These are phyloP conservation scores for Polyommatus iphigenia DNA, from an alignment of 2,888 invertebrate genomes.

Conservation along the genomic window DNA sequence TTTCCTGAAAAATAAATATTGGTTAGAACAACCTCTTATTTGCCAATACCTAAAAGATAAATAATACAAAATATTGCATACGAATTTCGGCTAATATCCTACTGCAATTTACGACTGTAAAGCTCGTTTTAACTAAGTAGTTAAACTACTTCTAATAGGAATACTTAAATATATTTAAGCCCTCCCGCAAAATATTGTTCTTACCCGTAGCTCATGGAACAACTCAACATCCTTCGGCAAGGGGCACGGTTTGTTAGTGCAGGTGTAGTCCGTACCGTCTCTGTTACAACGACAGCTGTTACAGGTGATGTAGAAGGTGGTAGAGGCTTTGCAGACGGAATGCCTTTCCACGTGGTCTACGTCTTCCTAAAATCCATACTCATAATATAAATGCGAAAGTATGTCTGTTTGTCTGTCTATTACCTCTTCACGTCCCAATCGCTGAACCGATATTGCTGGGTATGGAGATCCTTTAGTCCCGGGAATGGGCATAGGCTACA, in stretches of 20 bases:
- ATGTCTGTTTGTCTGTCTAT: too few species aligned
- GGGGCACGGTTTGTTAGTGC: conserved; percentile 72
- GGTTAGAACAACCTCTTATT: neutral
- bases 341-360: conserved; percentile 64
- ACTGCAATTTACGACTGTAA: neutral
- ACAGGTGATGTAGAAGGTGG: conserved; percentile 66
- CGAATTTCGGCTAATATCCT: neutral
- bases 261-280: conserved; percentile 64
- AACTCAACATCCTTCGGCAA: conserved; percentile 67
- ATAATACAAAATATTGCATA: neutral
- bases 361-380: conserved; percentile 45
- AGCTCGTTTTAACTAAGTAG: neutral
- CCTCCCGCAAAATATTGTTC: neutral
- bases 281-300: conserved; percentile 69
- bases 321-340: conserved; percentile 65
- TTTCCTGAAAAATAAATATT: conserved; percentile 60
- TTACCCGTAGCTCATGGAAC: conserved; percentile 63
- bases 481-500: too few species aligned
- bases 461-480: too few species aligned
- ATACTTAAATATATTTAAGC: neutral
- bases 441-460: too few species aligned
- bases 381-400: too few species aligned
- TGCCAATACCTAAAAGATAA: neutral
- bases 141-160: neutral
- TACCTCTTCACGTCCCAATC: too few species aligned